A percentile compares a stretch with the other conserved stretches of the same genome.
These are phyloP conservation scores for Littorina saxatilis DNA, from an alignment of 1,140 invertebrate species.

Conservation along the genomic window DNA sequence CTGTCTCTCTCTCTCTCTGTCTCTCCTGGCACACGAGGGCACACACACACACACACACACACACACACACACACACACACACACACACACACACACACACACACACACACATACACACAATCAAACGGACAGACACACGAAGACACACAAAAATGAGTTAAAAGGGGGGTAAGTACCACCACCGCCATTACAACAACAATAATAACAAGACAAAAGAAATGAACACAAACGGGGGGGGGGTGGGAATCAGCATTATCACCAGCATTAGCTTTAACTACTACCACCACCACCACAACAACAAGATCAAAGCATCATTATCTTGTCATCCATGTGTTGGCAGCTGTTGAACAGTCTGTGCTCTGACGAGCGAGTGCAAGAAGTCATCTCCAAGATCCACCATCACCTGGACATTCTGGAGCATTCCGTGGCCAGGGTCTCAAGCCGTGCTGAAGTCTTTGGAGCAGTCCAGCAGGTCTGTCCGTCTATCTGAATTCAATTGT, in stretches of 20 bases:
- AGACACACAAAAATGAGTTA: background rate
- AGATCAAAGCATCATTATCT: no score
- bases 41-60: constrained; percentile 6
- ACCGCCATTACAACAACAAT: no score
- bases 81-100: constrained; percentile 36
- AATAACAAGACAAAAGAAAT: no score
- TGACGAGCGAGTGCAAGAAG: constrained; percentile 71
- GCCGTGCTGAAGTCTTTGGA: constrained; percentile 77
- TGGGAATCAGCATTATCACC: no score
- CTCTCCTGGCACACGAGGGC: background rate
- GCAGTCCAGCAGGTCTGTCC: constrained; percentile 76
- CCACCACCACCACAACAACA: no score
- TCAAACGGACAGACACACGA: background rate
- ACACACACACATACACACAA: background rate
- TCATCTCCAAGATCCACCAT: constrained; percentile 72
- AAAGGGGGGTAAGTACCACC: no score
- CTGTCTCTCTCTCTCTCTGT: background rate
- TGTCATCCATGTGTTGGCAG: constrained; percentile 64
- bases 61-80: constrained; percentile 7
- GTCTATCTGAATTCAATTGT: background rate
- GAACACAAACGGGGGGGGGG: no score
- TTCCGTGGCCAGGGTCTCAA: constrained; percentile 74
- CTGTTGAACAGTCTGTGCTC: constrained; percentile 68
- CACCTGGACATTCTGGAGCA: constrained; percentile 76
- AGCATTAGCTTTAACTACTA: no score